A percentile compares a stretch with the other conserved stretches of the same genome.
Conservation (phyloP, 2,797 vertebrate genomes). For the Echiichthys vipera region DNA sequence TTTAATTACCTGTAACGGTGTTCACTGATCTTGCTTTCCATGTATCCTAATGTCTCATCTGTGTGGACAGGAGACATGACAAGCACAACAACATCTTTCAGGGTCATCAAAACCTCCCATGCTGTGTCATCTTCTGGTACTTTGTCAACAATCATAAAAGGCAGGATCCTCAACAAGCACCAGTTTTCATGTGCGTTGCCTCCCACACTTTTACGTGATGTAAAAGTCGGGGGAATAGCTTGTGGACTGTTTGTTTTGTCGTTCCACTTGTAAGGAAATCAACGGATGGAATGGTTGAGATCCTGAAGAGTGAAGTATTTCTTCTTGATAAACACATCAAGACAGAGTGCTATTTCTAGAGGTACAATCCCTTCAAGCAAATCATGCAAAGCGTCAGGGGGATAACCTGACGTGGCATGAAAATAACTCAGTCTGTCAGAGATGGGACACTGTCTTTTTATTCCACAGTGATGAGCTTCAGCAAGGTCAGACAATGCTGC, state of each 20-base stretch:
- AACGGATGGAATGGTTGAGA: slow-evolving; percentile 16
- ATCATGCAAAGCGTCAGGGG: slow-evolving; percentile 31
- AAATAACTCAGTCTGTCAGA: slow-evolving; percentile 13
- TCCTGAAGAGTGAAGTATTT: slow-evolving; percentile 28
- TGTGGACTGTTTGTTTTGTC: slow-evolving; percentile 36
- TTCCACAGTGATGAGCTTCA: slow-evolving; percentile 8
- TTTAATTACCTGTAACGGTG: slow-evolving; percentile 11
- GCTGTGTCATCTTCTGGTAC: slow-evolving; percentile 25
- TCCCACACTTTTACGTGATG: slow-evolving; percentile 13
- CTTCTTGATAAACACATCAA: slow-evolving; percentile 17
- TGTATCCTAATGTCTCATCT: slow-evolving; percentile 18
- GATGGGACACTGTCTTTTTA: slow-evolving; percentile 32
- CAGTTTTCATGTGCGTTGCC: slow-evolving; percentile 21
- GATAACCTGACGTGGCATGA: slow-evolving; percentile 33
- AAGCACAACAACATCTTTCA: slow-evolving; percentile 44
- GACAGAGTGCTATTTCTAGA: not conserved
- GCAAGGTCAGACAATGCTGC: slow-evolving; percentile 15
- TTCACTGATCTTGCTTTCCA: slow-evolving; percentile 24
- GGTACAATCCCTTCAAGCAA: slow-evolving; percentile 29
- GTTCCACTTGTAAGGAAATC: slow-evolving; percentile 19
- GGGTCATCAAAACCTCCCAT: slow-evolving; percentile 35
- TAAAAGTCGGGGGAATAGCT: slow-evolving; percentile 1
- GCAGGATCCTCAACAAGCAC: not conserved
- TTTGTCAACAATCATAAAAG: slow-evolving; percentile 18
- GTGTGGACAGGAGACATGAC: slow-evolving; percentile 29